Percentiles rank a stretch among this genome's conserved stretches.
Evolutionary conservation across 2,113 vertebrate species (phyloP).

Genomic region (Protobothrops flavoviridis): DNA sequence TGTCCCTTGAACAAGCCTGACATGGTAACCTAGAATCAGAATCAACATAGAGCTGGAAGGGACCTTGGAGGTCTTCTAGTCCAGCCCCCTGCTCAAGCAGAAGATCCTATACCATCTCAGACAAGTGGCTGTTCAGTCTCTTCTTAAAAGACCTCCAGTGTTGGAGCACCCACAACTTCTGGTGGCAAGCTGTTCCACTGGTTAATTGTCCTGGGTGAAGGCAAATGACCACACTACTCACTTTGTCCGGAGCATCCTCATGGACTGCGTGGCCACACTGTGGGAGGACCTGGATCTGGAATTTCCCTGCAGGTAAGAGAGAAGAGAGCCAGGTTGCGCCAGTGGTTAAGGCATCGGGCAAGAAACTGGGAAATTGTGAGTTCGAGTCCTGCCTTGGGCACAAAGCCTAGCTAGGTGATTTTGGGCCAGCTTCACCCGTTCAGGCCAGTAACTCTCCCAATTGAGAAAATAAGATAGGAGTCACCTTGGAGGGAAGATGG

Average conservation of each 20-base stretch:
- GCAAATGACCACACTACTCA: slow-evolving; percentile 35
- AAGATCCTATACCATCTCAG: no score
- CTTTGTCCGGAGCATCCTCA: slow-evolving; percentile 96
- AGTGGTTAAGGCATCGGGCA: not conserved
- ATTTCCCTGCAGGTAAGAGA: slow-evolving; percentile 82
- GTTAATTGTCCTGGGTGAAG: not conserved
- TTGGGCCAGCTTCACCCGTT: not conserved
- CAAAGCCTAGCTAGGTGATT: not conserved
- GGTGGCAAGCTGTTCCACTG: no score
- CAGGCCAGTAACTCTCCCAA: not conserved
- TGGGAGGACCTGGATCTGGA: slow-evolving; percentile 98
- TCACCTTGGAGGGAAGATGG: no score
- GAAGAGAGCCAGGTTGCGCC: slow-evolving; percentile 23
- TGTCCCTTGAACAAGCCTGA: no score
- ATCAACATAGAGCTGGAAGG: no score
- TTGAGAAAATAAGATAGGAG: not conserved
- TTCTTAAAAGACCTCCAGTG: no score
- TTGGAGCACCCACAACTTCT: no score
- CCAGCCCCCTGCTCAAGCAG: no score
- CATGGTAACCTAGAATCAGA: not conserved
- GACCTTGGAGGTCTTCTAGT: no score
- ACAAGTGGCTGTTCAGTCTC: no score
- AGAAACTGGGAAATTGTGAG: not conserved
- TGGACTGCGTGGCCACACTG: slow-evolving; percentile 99
- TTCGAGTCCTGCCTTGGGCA: not conserved